These are phyloP conservation scores for Spheniscus mendiculus DNA, from an alignment of 2,113 vertebrate species.

Conservation along the genomic window DNA sequence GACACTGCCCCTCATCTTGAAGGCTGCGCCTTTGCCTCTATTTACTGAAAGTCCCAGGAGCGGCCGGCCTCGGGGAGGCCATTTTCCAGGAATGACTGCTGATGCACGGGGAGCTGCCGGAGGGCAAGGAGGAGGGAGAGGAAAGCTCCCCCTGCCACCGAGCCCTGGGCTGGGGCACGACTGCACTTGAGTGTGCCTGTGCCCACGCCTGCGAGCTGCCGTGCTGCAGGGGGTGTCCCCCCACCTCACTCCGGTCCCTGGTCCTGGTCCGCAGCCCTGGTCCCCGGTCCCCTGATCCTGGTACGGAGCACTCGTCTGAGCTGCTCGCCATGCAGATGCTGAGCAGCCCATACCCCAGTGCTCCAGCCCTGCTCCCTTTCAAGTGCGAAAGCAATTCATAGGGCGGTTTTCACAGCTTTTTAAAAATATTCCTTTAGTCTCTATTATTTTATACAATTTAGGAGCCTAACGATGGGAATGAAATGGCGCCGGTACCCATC, in stretches of 20 bases:
- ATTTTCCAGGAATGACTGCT: neutral
- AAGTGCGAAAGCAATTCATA: neutral
- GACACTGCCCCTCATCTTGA: neutral
- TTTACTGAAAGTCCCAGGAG: neutral
- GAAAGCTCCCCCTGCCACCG: neutral
- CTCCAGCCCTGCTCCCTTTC: neutral
- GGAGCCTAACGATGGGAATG: neutral
- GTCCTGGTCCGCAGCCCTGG: neutral
- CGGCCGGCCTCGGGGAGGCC: fast-evolving
- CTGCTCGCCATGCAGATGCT: neutral
- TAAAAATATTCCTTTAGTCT: neutral
- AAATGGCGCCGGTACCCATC: fast-evolving
- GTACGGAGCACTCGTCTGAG: too few relatives aligned
- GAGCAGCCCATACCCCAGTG: fast-evolving
- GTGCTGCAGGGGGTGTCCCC: neutral
- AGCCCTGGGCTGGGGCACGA: fast-evolving
- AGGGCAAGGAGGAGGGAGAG: neutral
- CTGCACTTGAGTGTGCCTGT: fast-evolving
- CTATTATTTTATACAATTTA: neutral
- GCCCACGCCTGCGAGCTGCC: fast-evolving
- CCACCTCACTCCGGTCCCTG: fast-evolving
- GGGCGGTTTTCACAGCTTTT: neutral
- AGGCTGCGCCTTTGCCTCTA: neutral
- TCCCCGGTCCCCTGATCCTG: too few relatives aligned
- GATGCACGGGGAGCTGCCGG: neutral